Base-by-base conservation (phyloP, 2,113 vertebrate genomes). In the Sterna hirundo region DNA sequence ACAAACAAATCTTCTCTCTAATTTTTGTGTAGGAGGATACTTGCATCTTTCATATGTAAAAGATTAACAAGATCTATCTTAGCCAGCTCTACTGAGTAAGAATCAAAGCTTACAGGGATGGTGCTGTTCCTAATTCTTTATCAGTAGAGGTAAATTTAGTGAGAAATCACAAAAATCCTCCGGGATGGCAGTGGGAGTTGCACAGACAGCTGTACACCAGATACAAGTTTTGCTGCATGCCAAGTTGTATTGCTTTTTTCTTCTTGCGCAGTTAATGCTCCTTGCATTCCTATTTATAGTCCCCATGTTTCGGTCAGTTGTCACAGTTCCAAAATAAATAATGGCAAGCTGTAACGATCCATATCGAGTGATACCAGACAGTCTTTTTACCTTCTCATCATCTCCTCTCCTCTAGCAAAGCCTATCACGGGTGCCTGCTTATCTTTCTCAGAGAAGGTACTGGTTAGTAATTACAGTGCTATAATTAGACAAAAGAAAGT, bases 241-340 rank as follows among this genome's bases (percentile, higher is more conserved):
- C 70, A 72, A 49, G 10, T 85, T 52, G 40, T 3, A 7, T 29
- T 76, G 36, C 13, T 83, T 93, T 91, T 68, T 76, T 55, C 57
- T 94, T 72, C 82, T 69, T 52, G 38, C 0, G 0, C 61, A 79
- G 61, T 76, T 84, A 91, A 85, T 91, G 40, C 46, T 87, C 40
- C 29, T 74, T 69, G 30, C 93, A 89, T 97, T 97, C 96, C 91
- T 94, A 72, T 93, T 97, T 91, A 70, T 84, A 87, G 51, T 68
- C 62, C 64, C 93, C 47, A 52, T 94, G 64, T 96, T 96, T 96
- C 0, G 3, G 78, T 80, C 75, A 69, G 51, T 87, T 96, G 91
- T 94, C 95, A 85, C 90, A 86, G 91, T 64, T 97, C 94, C 93
- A 96, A 95, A 95, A 83, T 84, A 97, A 86, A 90, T 77, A 69